A percentile compares a stretch with the other conserved stretches of the same genome.
These are phyloP conservation scores for Petrocephalus sullivani DNA, from an alignment of 2,797 vertebrate genomes.

Conservation along the genomic window DNA sequence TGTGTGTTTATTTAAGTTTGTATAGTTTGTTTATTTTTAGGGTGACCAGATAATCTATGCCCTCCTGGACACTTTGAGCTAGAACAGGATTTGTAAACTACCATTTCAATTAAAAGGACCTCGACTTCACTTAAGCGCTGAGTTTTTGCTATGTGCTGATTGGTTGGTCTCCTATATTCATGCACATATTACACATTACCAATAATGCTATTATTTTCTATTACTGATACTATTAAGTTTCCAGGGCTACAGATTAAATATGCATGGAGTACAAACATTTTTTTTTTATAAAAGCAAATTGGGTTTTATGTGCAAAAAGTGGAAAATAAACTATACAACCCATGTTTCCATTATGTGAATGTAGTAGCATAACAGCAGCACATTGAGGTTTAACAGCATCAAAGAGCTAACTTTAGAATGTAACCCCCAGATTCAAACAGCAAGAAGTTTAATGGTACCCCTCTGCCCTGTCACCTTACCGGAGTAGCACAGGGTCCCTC, in stretches of 20 bases:
- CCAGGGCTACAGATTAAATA: background rate
- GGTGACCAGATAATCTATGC: too few species aligned
- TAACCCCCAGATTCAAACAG: background rate
- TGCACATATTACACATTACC: too few species aligned
- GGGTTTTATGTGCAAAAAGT: background rate
- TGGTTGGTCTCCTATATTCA: too few species aligned
- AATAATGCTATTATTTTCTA: too few species aligned
- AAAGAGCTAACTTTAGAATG: background rate
- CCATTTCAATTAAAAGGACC: too few species aligned
- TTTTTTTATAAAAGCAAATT: background rate
- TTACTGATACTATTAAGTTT: background rate
- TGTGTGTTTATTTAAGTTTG: too few species aligned
- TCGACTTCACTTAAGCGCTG: too few species aligned
- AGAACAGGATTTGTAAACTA: too few species aligned
- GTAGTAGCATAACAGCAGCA: background rate
- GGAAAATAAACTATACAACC: background rate
- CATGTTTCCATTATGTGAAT: background rate
- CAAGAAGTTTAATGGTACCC: background rate
- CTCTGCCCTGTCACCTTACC: slow-evolving; percentile 50
- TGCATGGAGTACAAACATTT: background rate
- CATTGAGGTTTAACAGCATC: background rate
- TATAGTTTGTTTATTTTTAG: too few species aligned
- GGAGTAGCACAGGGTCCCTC: slow-evolving; percentile 74
- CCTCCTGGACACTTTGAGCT: too few species aligned
- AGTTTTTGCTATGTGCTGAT: too few species aligned